Conservation (phyloP, 2,797 vertebrate species). For the Eurystomus glaucurus region DNA sequence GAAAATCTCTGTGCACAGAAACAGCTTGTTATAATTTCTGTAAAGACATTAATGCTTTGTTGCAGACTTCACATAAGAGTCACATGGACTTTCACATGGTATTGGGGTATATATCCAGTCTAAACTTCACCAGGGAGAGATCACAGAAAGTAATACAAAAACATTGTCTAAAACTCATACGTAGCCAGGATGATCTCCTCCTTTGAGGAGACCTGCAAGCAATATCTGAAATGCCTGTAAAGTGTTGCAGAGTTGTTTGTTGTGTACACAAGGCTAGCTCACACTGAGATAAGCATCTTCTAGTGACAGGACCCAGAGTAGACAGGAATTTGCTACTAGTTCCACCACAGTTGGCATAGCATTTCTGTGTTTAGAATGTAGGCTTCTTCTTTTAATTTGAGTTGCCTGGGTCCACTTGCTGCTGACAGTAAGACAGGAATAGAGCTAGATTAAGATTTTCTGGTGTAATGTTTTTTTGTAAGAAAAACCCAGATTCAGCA, state of each 20-base stretch:
- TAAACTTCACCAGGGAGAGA: neutral
- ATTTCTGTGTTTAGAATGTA: neutral
- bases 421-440: neutral
- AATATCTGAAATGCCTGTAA: neutral
- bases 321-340: neutral
- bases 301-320: neutral
- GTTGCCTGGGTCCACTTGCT: neutral
- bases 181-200: neutral
- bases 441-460: neutral
- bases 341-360: rapidly evolving
- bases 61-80: neutral
- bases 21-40: neutral
- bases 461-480: neutral
- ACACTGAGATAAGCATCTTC: rapidly evolving
- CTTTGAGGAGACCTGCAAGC: neutral
- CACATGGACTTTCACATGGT: neutral
- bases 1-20: neutral
- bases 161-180: neutral
- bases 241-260: neutral
- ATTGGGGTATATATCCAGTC: neutral
- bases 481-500: neutral
- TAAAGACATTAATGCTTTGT: neutral
- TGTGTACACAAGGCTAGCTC: rapidly evolving
- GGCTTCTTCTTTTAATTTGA: neutral
- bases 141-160: rapidly evolving